These are phyloP conservation scores for Xestia ashworthii DNA, from an alignment of 2,888 invertebrate genomes.

Conservation along the genomic window DNA sequence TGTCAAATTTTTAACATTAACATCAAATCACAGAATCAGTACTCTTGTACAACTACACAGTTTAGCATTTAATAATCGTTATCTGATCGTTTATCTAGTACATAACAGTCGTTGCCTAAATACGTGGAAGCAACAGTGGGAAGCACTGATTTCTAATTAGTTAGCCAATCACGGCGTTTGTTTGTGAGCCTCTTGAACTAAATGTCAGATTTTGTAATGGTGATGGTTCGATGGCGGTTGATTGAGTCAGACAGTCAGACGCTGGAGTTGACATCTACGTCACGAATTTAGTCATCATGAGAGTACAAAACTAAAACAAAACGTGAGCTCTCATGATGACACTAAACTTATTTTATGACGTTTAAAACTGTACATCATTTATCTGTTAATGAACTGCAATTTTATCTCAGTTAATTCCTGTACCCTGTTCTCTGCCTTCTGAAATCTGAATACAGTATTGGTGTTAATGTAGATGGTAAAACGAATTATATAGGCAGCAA, in stretches of 20 bases:
- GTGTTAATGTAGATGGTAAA: not conserved
- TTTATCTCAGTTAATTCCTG: not conserved
- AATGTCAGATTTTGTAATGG: constrained; percentile 30
- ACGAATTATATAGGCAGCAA: not conserved
- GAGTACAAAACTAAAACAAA: not conserved
- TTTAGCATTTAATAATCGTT: constrained; percentile 57
- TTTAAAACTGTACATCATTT: no score
- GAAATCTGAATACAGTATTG: no score
- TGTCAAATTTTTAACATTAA: constrained; percentile 24
- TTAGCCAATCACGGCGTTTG: constrained; percentile 15
- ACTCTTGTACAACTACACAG: constrained; percentile 34
- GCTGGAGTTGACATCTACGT: not conserved
- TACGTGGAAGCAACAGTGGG: constrained; percentile 33
- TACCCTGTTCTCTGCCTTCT: not conserved
- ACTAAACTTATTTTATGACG: not conserved
- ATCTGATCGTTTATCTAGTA: constrained; percentile 47
- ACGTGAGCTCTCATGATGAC: not conserved
- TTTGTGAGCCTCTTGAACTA: constrained; percentile 47
- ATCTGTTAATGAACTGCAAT: not conserved
- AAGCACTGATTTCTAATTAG: constrained; percentile 55
- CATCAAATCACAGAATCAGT: constrained; percentile 32
- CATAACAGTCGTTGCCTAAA: constrained; percentile 18
- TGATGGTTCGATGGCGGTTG: constrained; percentile 1
- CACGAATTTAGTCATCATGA: not conserved
- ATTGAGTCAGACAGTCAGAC: constrained; percentile 1